Conservation (phyloP, 1,140 invertebrate genomes). For the Colletes latitarsis region DNA sequence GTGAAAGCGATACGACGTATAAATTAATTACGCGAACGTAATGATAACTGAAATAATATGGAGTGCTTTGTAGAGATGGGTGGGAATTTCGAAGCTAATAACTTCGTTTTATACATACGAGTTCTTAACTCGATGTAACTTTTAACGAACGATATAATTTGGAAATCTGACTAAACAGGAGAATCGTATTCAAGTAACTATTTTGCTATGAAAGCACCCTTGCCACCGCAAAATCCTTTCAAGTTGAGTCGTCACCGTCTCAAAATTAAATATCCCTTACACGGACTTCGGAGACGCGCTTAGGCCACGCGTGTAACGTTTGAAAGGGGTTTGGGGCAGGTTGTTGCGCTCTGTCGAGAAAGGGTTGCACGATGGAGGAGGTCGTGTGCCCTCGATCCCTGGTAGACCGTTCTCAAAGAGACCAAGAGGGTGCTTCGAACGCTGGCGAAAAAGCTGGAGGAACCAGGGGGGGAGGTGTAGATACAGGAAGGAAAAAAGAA, state of each 20-base stretch:
- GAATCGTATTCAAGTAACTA: too few relatives aligned
- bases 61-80: too few relatives aligned
- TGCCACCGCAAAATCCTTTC: too few relatives aligned
- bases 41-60: too few relatives aligned
- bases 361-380: constrained; percentile 61
- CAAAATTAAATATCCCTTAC: constrained; percentile 44
- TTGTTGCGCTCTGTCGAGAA: constrained; percentile 46
- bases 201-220: too few relatives aligned
- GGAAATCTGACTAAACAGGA: too few relatives aligned
- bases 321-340: constrained; percentile 20
- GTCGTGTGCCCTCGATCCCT: constrained; percentile 68
- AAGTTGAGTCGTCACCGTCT: background rate
- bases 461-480: background rate
- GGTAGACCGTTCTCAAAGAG: constrained; percentile 11
- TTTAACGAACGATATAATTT: too few relatives aligned
- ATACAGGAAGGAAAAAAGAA: constrained; percentile 33
- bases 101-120: too few relatives aligned
- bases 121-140: too few relatives aligned
- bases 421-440: constrained; percentile 4
- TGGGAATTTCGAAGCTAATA: too few relatives aligned
- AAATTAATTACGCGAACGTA: background rate
- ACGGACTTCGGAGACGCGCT: constrained; percentile 28
- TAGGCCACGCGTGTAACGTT: constrained; percentile 35
- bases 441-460: constrained; percentile 34
- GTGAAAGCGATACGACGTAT: constrained; percentile 1